Evolutionary conservation across 2,113 vertebrate species (phyloP).

Genomic region (Bothrops jararaca): DNA sequence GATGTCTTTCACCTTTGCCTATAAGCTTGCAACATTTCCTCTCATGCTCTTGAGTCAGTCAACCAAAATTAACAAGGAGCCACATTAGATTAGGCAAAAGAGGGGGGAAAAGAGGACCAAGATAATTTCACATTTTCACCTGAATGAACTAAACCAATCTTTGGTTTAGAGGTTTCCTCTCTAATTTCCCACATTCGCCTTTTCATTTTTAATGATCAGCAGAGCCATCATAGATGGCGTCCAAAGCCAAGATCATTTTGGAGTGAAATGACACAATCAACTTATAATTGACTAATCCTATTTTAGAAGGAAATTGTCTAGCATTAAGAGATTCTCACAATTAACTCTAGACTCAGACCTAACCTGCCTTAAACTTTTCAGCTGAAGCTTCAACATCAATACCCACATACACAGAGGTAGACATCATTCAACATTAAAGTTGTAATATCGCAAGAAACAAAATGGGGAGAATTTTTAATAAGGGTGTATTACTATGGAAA

Average conservation of each 20-base stretch:
- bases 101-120: background rate
- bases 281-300: background rate
- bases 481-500: no score
- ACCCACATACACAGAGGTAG: background rate
- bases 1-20: background rate
- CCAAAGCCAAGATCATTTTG: background rate
- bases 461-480: background rate
- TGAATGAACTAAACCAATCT: background rate
- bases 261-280: constrained; percentile 6
- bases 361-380: background rate
- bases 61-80: background rate
- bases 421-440: background rate
- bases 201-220: background rate
- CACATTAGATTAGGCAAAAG: background rate
- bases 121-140: background rate
- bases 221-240: background rate
- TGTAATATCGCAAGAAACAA: background rate
- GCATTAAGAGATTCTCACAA: background rate
- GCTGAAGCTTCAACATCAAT: background rate
- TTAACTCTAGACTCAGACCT: background rate
- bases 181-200: background rate
- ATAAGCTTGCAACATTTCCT: background rate
- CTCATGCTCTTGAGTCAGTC: background rate
- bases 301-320: background rate
- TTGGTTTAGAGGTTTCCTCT: background rate